Percentiles rank a stretch among this genome's conserved stretches.
phyloP scores from a whole-genome alignment of 1,140 invertebrate genomes.

The Drosophila sp. region DNA sequence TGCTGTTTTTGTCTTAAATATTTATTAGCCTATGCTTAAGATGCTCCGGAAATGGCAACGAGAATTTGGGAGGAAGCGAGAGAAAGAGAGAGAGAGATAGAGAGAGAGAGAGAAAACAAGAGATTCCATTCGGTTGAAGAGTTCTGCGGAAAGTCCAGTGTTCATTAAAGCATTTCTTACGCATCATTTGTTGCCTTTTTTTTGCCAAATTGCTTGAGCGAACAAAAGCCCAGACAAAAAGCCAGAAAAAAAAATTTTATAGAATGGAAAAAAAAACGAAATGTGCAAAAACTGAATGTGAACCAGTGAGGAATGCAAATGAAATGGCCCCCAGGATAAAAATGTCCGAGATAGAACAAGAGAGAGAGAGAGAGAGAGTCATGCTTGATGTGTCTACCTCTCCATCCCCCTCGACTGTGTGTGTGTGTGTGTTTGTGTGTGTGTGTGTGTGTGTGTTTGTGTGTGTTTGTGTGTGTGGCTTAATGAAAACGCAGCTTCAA shows the following conservation, averaged over 20 bases:
- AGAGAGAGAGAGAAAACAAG: not conserved
- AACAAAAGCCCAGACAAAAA: constrained; percentile 13
- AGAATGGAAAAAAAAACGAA: constrained; percentile 9
- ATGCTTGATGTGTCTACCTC: not conserved
- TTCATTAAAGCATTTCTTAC: constrained; percentile 80
- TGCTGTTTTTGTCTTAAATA: constrained; percentile 43
- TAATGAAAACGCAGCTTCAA: constrained; percentile 65
- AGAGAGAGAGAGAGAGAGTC: not conserved
- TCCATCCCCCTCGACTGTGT: not conserved
- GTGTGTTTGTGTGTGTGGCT: constrained; percentile 20
- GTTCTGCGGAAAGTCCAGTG: constrained; percentile 18
- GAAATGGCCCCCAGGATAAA: constrained; percentile 44
- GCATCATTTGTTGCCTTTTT: constrained; percentile 70
- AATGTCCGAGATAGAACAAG: not conserved
- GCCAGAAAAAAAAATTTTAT: constrained; percentile 1
- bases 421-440: not conserved
- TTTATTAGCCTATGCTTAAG: constrained; percentile 45
- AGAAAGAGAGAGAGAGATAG: not conserved
- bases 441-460: not conserved
- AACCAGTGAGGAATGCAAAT: constrained; percentile 48
- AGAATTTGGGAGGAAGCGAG: constrained; percentile 3
- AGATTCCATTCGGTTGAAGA: not conserved
- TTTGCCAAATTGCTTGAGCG: constrained; percentile 27
- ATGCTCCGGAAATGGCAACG: constrained; percentile 20
- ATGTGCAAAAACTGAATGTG: constrained; percentile 27